Evolutionary conservation across 2,797 vertebrate genomes (phyloP).

Genomic region (Alauda arvensis): DNA sequence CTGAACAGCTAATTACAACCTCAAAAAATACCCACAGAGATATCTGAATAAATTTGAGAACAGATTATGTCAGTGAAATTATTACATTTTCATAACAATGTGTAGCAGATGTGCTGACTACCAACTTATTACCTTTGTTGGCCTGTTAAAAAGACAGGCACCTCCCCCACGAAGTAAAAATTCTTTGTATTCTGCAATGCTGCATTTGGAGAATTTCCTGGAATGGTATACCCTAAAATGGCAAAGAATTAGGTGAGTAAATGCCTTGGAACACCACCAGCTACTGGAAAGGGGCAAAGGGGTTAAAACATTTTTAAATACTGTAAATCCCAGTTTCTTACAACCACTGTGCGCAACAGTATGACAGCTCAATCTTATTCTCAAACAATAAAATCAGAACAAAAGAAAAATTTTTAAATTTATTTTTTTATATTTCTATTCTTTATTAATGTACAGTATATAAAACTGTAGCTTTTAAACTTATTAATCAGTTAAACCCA

Average conservation of each 20-base stretch:
- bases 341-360: neutral
- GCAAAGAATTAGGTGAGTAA: slow-evolving; percentile 44
- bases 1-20: neutral
- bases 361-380: neutral
- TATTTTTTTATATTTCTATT: neutral
- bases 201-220: slow-evolving; percentile 95
- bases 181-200: slow-evolving; percentile 92
- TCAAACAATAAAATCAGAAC: neutral
- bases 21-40: neutral
- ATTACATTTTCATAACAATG: neutral
- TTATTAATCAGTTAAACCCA: neutral
- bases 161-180: slow-evolving; percentile 93
- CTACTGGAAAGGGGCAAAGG: slow-evolving; percentile 2
- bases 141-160: slow-evolving; percentile 95
- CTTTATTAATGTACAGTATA: neutral
- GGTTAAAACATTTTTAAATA: neutral
- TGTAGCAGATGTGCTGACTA: neutral
- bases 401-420: neutral
- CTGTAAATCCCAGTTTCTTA: slow-evolving; percentile 47
- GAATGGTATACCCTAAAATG: slow-evolving; percentile 87
- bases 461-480: neutral
- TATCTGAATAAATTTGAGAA: neutral
- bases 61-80: neutral
- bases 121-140: slow-evolving; percentile 82
- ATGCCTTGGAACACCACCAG: slow-evolving; percentile 1